Base-by-base conservation (phyloP, 2,888 invertebrate genomes). In the Branchipolynoe longqiensis region DNA sequence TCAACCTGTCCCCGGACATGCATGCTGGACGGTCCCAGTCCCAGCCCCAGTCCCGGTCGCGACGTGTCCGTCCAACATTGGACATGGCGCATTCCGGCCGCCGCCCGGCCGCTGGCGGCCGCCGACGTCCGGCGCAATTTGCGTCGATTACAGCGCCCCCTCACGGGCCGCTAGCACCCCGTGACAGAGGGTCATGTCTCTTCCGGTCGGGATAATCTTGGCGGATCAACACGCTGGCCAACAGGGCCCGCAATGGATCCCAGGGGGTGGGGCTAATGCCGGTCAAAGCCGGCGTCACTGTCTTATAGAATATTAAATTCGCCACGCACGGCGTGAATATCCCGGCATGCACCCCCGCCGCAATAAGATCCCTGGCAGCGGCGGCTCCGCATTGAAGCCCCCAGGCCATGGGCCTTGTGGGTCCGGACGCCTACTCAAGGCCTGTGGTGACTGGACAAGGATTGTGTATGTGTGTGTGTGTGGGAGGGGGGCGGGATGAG, bases 121-220 rank as follows among this genome's bases (percentile, higher is more conserved):
- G n/a, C n/a, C n/a, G n/a, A 73, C 41, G 73, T 73, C 73, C 25
- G 73, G 38, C 73, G 38, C 73, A 73, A 73, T 73, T 73, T 73
- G 38, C 25, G 22, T 22, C 41, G 73, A 73, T 73, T 73, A 73
- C 73, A 73, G 22, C 41, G 36, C 38, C 41, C n/a, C 73, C 69
- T 12, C 28, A 25, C 78, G 48, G n/a, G 22, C 31, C 0, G 41
- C 22, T 78, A 78, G 48, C 31, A 31, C 25, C 41, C 48, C 25
- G 48, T 78, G 78, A 78, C 78, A 28, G 8, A 48, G 48, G 28
- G 78, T 78, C 78, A 48, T 78, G 78, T 78, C 54, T 54, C 78
- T 31, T 31, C 54, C 48, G 78, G 41, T 48, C 48, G 41, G 78
- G 48, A 48, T 78, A 28, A 78, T 78, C 78, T 78, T 78, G 31